Base-by-base conservation (phyloP, 2,888 invertebrate genomes). In the Chouioia cunea region DNA sequence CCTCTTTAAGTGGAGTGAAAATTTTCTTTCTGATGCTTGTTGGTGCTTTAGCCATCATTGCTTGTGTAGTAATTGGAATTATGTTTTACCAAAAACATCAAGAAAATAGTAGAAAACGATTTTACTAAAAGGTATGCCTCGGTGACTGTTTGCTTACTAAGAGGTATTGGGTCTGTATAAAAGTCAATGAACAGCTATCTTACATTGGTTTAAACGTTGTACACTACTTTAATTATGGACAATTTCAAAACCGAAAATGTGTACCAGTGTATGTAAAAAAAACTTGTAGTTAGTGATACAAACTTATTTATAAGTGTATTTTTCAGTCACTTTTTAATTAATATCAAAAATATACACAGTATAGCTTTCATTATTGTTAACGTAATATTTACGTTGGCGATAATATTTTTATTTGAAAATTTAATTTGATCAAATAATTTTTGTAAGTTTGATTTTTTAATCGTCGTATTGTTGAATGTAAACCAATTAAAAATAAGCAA, bases 1-100 rank as follows among this genome's bases (percentile, higher is more conserved):
- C 91, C 0, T 91, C 94, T 22, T 90, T 96, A 89, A 95, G 96
- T 3, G 97, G 97, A 62, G 89, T 96, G 65, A 97, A 97, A 86
- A 91, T 97, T 64, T 96, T 98, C 87, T 88, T 97, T 2, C 89
- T 96, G 73, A 92, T 98, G 87, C 89, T 99, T 77, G 89, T 93
- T 63, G 93, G 93, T 15, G 92, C 97, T 63, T 89, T 98, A 27
- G 93, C 93, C 2, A 86, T 97, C 12, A 93, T 95, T 53, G 94
- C 93, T 0, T 90, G 93, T 74, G 92, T 94, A 0, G 93, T 97
- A 2, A 90, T 97, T 65, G 97, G 94, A 36, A 93, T 97, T 73
- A 93, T 97, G 89, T 93, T 95, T 85, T 97, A 97, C 85, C 96
- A 97, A 84, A 97, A 97, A 83, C 92, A 93, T 72, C 94, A 95